Evolutionary conservation across 2,113 vertebrate species (phyloP).

Genomic region (Indicator maculatus): DNA sequence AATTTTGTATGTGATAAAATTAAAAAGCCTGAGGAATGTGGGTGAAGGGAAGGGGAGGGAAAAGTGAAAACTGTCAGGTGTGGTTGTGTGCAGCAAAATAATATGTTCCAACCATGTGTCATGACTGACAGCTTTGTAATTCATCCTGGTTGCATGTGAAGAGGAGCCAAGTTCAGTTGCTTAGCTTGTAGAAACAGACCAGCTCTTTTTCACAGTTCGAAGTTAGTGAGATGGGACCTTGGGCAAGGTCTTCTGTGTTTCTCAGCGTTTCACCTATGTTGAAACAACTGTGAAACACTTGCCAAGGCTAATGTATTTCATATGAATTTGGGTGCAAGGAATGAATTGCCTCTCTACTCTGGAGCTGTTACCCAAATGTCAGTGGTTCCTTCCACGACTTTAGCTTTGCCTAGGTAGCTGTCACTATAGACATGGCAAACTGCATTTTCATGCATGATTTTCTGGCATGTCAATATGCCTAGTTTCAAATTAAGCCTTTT

Average conservation of each 20-base stretch:
- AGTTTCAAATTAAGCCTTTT: neutral
- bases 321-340: neutral
- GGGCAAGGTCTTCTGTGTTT: neutral
- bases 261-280: neutral
- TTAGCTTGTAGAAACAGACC: neutral
- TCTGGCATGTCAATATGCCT: neutral
- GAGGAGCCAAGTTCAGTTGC: neutral
- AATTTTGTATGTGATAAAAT: neutral
- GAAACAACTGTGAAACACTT: neutral
- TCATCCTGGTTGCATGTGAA: neutral
- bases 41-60: neutral
- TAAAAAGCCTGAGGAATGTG: neutral
- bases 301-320: neutral
- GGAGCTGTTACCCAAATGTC: neutral
- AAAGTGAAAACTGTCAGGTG: neutral
- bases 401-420: neutral
- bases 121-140: neutral
- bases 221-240: neutral
- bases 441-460: neutral
- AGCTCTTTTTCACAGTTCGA: neutral
- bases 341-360: neutral
- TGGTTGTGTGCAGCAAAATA: neutral
- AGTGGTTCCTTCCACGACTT: neutral
- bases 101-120: neutral
- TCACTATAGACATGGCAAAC: neutral